phyloP scores from a whole-genome alignment of 2,797 vertebrate genomes.

The Eutrigla gurnardus region DNA sequence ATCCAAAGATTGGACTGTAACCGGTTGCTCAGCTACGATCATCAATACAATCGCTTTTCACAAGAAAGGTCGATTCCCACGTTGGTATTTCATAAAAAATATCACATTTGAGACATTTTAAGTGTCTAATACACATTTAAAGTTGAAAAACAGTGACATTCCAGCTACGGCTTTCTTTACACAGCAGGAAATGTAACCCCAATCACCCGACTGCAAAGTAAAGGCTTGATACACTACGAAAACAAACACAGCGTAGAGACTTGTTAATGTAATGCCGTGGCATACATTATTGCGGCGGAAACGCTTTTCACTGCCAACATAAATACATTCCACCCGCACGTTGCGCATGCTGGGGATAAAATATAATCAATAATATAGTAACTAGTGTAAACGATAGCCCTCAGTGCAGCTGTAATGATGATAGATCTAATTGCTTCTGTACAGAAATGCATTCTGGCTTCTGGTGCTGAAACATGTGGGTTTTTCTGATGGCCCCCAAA shows the following conservation, averaged over 20 bases:
- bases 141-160: constrained; percentile 51
- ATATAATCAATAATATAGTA: constrained; percentile 71
- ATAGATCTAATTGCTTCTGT: constrained; percentile 75
- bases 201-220: constrained; percentile 77
- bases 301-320: constrained; percentile 67
- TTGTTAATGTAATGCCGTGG: constrained; percentile 79
- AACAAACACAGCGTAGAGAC: constrained; percentile 80
- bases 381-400: constrained; percentile 64
- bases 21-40: background rate
- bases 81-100: constrained; percentile 19
- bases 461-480: constrained; percentile 30
- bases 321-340: constrained; percentile 71
- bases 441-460: constrained; percentile 58
- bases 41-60: background rate
- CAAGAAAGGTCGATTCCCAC: background rate
- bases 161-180: constrained; percentile 71
- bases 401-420: constrained; percentile 54
- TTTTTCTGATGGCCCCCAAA: constrained; percentile 14
- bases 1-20: background rate
- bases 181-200: constrained; percentile 78
- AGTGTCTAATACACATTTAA: constrained; percentile 1
- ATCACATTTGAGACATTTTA: constrained; percentile 3
- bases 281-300: constrained; percentile 75
- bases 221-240: constrained; percentile 77
- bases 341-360: constrained; percentile 62